Base-by-base conservation (phyloP, 2,797 vertebrate genomes). In the Pseudocheirus occidentalis region DNA sequence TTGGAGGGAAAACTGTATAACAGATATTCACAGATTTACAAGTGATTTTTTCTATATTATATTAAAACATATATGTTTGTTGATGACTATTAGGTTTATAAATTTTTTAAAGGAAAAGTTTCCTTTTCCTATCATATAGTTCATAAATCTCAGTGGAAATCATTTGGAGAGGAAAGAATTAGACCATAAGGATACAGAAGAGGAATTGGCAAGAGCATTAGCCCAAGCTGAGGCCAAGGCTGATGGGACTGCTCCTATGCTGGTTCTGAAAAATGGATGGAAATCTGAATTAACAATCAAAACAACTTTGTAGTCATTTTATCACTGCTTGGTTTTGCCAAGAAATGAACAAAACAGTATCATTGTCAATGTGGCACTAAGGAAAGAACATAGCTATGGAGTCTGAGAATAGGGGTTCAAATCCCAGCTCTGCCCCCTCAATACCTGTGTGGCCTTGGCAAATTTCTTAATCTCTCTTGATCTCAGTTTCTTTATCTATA, bases 121-220 rank as follows among this genome's bases (percentile, higher is more conserved):
- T 81, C 40, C 66, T 81, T 81, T 40, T 46, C n/a, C 66, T 81
- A 24, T 81, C n/a, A 73, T 2, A 9, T 81, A 66, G 13, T 66
- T 1, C 34, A 66, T n/a, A n/a, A 46, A 81, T 7, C 73, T 81
- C 73, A 66, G 31, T 21, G 10, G 50, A 40, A 92, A 52, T 0
- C 28, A 87, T 92, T 94, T 4, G n/a, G 52, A 28, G 55, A 53
- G 14, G 34, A 50, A 53, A 91, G 95, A 54, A 94, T 87, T 93
- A 55, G 95, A 10, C 27, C 27, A 81, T 56, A 94, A 92, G 81
- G 55, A 57, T 31, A 93, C 0, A 66, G 92, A 54, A 46, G 6
- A 81, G 40, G 28, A 58, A 73, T 34, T 0, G 0, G 6, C 50
- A 1, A 93, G 16, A 53, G 54, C 62, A 5, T 10, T n/a, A n/a